Percentiles rank a stretch among this genome's conserved stretches.
Evolutionary conservation across 2,888 invertebrate species (phyloP).

Genomic region (Polylopha cassiicola): DNA sequence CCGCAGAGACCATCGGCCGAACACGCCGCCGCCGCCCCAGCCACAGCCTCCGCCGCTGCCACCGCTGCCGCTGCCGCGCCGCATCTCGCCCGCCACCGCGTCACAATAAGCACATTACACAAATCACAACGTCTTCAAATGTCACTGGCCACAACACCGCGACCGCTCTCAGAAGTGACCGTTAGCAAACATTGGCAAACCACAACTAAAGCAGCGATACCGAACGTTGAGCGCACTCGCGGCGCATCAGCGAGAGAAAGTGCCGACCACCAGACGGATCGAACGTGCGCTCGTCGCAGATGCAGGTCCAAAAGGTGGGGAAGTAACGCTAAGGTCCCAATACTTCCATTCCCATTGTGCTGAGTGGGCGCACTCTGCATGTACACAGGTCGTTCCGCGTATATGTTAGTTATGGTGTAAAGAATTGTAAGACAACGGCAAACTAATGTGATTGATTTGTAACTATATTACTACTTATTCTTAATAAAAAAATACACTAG

Average conservation of each 20-base stretch:
- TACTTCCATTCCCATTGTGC: constrained; percentile 44
- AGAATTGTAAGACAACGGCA: constrained; percentile 6
- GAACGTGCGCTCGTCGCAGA: constrained; percentile 46
- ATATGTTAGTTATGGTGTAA: neutral
- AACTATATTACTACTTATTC: constrained; percentile 32
- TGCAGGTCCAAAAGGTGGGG: constrained; percentile 49
- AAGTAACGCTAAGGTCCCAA: constrained; percentile 37
- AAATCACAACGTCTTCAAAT: constrained; percentile 10
- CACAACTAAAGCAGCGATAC: constrained; percentile 53
- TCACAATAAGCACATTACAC: constrained; percentile 32
- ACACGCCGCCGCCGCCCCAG: constrained; percentile 64
- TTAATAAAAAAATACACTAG: constrained; percentile 35
- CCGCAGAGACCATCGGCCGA: constrained; percentile 81
- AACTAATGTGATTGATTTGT: constrained; percentile 23
- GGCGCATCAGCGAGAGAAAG: constrained; percentile 69
- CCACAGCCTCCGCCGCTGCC: constrained; percentile 63
- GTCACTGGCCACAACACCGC: no score
- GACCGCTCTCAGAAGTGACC: constrained; percentile 49
- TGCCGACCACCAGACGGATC: constrained; percentile 48
- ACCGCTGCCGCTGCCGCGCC: constrained; percentile 60
- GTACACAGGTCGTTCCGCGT: neutral
- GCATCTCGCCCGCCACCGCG: constrained; percentile 35
- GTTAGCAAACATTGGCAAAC: constrained; percentile 45
- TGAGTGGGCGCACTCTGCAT: constrained; percentile 16
- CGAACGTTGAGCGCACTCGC: constrained; percentile 54